These are phyloP conservation scores for Carterocephalus palaemon DNA, from an alignment of 2,888 invertebrate genomes.

Conservation along the genomic window DNA sequence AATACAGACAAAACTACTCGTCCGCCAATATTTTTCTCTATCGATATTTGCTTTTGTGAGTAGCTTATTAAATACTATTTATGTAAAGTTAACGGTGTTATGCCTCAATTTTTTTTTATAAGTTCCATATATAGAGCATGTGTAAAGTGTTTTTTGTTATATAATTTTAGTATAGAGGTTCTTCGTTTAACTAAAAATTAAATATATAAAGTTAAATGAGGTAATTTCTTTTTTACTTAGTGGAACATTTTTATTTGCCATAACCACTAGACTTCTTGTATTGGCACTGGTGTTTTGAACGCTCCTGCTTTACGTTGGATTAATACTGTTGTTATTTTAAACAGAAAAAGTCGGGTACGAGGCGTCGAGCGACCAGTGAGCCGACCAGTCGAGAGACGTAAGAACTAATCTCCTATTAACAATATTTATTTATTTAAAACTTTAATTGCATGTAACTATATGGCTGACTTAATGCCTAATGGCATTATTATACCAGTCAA, in stretches of 20 bases:
- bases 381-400: constrained; percentile 64
- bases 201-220: constrained; percentile 35
- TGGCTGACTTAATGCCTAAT: too few relatives aligned
- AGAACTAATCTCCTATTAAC: constrained; percentile 21
- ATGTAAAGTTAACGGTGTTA: constrained; percentile 39
- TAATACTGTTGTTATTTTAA: constrained; percentile 46
- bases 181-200: constrained; percentile 38
- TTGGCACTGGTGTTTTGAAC: constrained; percentile 75
- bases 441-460: too few relatives aligned
- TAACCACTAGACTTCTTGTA: constrained; percentile 76
- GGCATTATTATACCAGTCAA: too few relatives aligned
- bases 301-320: constrained; percentile 20
- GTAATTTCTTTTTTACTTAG: constrained; percentile 54
- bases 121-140: constrained; percentile 64
- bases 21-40: constrained; percentile 32
- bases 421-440: too few relatives aligned
- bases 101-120: constrained; percentile 53
- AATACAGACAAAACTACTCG: constrained; percentile 28
- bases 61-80: constrained; percentile 58
- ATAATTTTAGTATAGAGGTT: constrained; percentile 42
- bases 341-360: constrained; percentile 72
- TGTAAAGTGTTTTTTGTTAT: constrained; percentile 53
- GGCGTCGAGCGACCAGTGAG: constrained; percentile 62
- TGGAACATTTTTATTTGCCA: constrained; percentile 64
- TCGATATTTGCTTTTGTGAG: constrained; percentile 61